Conservation (phyloP, 2,888 invertebrate species). For the Mongoloraphidia duomilia region DNA sequence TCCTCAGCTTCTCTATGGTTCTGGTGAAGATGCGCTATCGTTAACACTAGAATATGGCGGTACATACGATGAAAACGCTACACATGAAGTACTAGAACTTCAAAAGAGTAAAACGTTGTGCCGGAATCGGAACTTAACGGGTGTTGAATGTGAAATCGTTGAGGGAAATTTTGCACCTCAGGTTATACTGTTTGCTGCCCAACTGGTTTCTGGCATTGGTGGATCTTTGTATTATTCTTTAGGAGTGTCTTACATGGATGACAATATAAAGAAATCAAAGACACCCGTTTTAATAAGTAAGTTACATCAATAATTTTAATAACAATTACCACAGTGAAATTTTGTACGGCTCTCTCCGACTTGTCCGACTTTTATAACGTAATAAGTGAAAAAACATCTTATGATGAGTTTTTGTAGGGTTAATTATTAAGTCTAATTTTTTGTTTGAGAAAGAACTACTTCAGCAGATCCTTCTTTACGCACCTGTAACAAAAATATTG, state of each 20-base stretch:
- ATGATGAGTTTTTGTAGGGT: no score
- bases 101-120: slow-evolving; percentile 43
- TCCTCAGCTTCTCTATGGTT: slow-evolving; percentile 54
- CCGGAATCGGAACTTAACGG: slow-evolving; percentile 21
- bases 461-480: not conserved
- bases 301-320: slow-evolving; percentile 19
- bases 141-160: slow-evolving; percentile 22
- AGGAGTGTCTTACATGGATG: slow-evolving; percentile 60
- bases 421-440: not conserved
- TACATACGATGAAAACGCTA: slow-evolving; percentile 28
- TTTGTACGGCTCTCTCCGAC: no score
- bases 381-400: no score
- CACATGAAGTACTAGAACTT: slow-evolving; percentile 31
- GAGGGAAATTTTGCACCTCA: slow-evolving; percentile 45
- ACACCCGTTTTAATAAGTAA: slow-evolving; percentile 55
- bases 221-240: slow-evolving; percentile 53
- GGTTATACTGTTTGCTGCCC: slow-evolving; percentile 47
- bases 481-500: not conserved
- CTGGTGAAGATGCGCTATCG: slow-evolving; percentile 47
- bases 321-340: not conserved
- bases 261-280: slow-evolving; percentile 58
- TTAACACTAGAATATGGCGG: slow-evolving; percentile 45
- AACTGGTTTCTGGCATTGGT: slow-evolving; percentile 56
- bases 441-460: not conserved
- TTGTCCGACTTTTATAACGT: no score